These are phyloP conservation scores for Tragopan temminckii DNA, from an alignment of 2,797 vertebrate species.

Conservation along the genomic window DNA sequence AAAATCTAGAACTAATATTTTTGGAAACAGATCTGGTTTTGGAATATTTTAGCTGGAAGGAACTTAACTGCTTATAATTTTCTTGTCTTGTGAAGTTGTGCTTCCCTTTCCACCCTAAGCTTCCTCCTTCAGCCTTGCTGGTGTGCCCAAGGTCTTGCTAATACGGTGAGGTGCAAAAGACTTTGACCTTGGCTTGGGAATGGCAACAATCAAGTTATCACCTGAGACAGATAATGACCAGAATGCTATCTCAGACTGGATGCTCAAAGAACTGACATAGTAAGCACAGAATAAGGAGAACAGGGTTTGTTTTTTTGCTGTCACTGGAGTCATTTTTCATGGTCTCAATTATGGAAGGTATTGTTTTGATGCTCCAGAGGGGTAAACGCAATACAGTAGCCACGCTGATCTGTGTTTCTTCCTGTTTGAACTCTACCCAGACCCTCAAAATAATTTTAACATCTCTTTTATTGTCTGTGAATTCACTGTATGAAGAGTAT, in stretches of 20 bases:
- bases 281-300: neutral
- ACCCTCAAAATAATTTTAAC: neutral
- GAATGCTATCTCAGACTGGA: neutral
- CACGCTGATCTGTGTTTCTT: neutral
- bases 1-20: neutral
- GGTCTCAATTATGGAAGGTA: rapidly evolving
- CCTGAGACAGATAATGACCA: neutral
- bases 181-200: neutral
- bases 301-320: neutral
- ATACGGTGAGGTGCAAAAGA: neutral
- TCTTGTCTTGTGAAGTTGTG: neutral
- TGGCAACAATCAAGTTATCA: neutral
- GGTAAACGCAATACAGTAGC: neutral
- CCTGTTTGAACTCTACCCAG: neutral
- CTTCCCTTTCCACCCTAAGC: neutral
- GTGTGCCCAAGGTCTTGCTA: neutral
- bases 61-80: neutral
- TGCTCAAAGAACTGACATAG: neutral
- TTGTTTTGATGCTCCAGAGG: neutral
- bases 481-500: neutral
- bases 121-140: neutral
- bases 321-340: neutral
- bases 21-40: neutral
- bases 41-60: neutral
- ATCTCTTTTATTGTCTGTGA: neutral